Conservation (phyloP, 1,140 invertebrate genomes). For the Bilobella aurantiaca region DNA sequence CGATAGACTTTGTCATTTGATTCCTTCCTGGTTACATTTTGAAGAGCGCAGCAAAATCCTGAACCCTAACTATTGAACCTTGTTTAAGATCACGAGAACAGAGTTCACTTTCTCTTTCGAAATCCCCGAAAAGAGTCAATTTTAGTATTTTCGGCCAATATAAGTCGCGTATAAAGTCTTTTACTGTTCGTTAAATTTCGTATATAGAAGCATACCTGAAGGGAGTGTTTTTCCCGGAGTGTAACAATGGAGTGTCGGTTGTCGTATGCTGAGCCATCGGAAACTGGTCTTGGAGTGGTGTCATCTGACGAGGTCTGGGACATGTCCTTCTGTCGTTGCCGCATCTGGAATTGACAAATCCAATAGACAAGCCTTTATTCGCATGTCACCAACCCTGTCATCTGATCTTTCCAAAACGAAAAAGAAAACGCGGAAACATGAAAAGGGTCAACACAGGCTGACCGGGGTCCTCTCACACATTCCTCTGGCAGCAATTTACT, state of each 20-base stretch:
- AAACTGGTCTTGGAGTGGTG: conserved; percentile 45
- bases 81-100: no score
- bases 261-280: conserved; percentile 46
- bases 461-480: no score
- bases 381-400: background rate
- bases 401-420: background rate
- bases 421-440: background rate
- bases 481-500: no score
- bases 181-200: no score
- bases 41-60: no score
- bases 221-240: conserved; percentile 38
- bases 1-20: no score
- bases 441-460: background rate
- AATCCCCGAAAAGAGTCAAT: no score
- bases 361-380: conserved; percentile 9
- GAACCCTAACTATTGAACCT: no score
- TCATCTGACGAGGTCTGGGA: conserved; percentile 39
- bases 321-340: conserved; percentile 37
- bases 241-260: conserved; percentile 37
- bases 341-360: conserved; percentile 37
- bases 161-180: no score
- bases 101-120: no score
- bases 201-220: conserved; percentile 34
- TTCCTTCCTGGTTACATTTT: no score
- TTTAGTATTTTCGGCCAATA: no score